Base-by-base conservation (phyloP, 2,797 vertebrate genomes). In the Ibycter americanus region DNA sequence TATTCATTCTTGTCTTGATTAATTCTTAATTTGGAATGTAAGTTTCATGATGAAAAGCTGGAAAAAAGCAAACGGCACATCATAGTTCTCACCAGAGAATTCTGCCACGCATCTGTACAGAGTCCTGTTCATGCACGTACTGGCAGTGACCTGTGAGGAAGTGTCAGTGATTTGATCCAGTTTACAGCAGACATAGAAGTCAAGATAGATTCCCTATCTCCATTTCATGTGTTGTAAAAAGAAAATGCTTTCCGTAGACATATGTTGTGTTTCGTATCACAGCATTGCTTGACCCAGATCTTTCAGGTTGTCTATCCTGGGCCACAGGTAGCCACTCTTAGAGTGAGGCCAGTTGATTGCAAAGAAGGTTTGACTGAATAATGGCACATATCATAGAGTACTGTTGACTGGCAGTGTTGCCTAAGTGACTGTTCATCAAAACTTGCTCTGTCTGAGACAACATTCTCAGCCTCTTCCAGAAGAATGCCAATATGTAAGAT, bases 381-480 rank as follows among this genome's bases (percentile, higher is more conserved):
- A 47, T n/a, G 26, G 9, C 4, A 2, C 2, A 2, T 66, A 54
- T 67, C 0, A 0, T 51, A 32, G 26, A 18, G 11, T 44, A 31
- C 19, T 89, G 38, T 26, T 87, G 55, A 12, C 78, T 81, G 62
- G 20, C 54, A 65, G 40, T 3, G 0, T 74, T 78, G 47, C 7
- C 1, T 67, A 67, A 51, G 22, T 51, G 61, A 55, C 23, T 80
- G 0, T 76, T 68, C 18, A 51, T 66, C 61, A 55, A 88, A 93
- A 78, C n/a, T 32, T 68, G 4, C n/a, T 62, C n/a, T 66, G 6
- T 32, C 23, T 23, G 31, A 66, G 31, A 42, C 40, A 58, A 9
- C 4, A 17, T 80, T 92, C 16, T 62, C 22, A 23, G 29, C 5
- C 29, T 73, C 13, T 74, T 81, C 62, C 47, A 87, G 65, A 78